These are phyloP conservation scores for Porites cylindrica DNA, from an alignment of 92 coral and sea anemone species.

Conservation along the genomic window DNA sequence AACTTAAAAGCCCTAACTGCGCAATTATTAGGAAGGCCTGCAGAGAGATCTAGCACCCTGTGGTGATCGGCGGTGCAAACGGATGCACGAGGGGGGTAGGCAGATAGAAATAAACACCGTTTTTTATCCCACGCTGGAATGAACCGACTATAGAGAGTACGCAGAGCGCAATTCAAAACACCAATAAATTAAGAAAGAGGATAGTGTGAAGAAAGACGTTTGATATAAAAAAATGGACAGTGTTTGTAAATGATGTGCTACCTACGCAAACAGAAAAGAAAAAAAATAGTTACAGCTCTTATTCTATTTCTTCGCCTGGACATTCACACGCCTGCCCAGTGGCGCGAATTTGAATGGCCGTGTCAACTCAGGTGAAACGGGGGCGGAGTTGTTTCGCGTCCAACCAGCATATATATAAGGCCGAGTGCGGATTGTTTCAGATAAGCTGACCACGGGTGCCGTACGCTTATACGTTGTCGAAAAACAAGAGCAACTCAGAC, in stretches of 20 bases:
- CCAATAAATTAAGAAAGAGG: not conserved
- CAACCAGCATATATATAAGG: slow-evolving; percentile 35
- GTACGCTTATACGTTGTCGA: not conserved
- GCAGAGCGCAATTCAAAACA: not conserved
- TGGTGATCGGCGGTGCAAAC: not conserved
- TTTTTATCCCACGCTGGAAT: not conserved
- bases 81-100: not conserved
- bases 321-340: slow-evolving; percentile 9
- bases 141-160: not conserved
- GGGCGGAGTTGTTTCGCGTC: slow-evolving; percentile 39
- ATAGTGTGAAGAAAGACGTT: not conserved
- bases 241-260: slow-evolving; percentile 24
- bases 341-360: slow-evolving; percentile 20
- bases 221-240: slow-evolving; percentile 1
- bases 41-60: not conserved
- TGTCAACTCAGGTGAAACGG: slow-evolving; percentile 37
- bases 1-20: not conserved
- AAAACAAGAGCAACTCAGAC: slow-evolving; percentile 8
- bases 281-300: not conserved
- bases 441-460: slow-evolving; percentile 42
- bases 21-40: slow-evolving; percentile 33
- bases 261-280: slow-evolving; percentile 32
- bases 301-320: not conserved
- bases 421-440: slow-evolving; percentile 24
- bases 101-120: not conserved